A percentile compares a stretch with the other conserved stretches of the same genome.
Evolutionary conservation across 2,113 vertebrate species (phyloP).

Genomic region (Lynx canadensis): DNA sequence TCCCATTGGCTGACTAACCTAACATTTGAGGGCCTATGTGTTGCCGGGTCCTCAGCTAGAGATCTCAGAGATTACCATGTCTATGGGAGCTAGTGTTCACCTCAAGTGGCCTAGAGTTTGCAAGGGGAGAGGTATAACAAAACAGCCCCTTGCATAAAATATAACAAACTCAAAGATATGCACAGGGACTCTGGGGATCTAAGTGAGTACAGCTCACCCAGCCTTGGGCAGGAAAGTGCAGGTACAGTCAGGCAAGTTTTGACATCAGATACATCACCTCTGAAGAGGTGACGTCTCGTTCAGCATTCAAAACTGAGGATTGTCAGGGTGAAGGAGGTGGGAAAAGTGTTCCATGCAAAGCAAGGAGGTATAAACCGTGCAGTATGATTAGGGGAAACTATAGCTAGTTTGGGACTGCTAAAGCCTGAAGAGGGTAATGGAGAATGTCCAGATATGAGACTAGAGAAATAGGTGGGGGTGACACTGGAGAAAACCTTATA

Average conservation of each 20-base stretch:
- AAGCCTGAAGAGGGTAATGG: neutral
- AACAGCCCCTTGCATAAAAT: neutral
- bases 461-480: neutral
- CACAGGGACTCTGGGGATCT: neutral
- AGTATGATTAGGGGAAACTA: neutral
- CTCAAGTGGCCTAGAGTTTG: neutral
- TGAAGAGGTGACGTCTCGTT: neutral
- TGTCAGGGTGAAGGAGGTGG: neutral
- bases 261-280: neutral
- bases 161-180: neutral
- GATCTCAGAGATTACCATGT: neutral
- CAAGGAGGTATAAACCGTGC: neutral
- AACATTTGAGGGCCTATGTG: neutral
- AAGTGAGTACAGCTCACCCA: neutral
- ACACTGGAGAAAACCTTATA: neutral
- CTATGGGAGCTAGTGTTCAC: neutral
- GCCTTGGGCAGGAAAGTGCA: fast-evolving
- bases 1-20: neutral
- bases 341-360: neutral
- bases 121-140: neutral
- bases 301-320: neutral
- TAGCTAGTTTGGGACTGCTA: neutral
- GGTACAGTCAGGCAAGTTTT: neutral
- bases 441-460: neutral
- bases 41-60: neutral